Conservation (phyloP, 2,888 invertebrate species). For the Nemapogon koenigi region DNA sequence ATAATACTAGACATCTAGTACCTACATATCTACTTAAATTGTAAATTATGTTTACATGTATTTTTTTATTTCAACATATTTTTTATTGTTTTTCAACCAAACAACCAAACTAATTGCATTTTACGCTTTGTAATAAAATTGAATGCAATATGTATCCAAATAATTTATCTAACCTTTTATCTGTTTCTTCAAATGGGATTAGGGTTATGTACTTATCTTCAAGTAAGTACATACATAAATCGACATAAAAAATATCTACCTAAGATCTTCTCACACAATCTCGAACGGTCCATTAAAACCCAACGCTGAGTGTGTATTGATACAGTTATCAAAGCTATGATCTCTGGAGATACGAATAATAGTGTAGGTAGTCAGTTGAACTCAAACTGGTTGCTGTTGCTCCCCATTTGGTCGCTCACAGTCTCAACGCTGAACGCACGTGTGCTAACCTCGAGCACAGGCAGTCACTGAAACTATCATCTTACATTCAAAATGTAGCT, state of each 20-base stretch:
- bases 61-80: no score
- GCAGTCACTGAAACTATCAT: background rate
- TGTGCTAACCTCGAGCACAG: conserved; percentile 27
- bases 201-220: no score
- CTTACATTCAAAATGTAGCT: background rate
- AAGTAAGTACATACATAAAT: background rate
- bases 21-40: no score
- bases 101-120: background rate
- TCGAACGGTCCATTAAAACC: conserved; percentile 27
- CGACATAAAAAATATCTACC: background rate
- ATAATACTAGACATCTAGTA: no score
- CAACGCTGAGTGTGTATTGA: conserved; percentile 31
- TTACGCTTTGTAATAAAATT: background rate
- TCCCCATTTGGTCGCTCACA: conserved; percentile 45
- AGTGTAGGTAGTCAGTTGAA: conserved; percentile 9
- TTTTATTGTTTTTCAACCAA: background rate
- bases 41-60: no score
- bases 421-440: conserved; percentile 43
- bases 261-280: conserved; percentile 8
- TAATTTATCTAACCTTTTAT: background rate
- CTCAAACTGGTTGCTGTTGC: conserved; percentile 36
- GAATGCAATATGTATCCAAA: background rate
- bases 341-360: conserved; percentile 31
- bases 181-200: no score
- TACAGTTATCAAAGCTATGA: conserved; percentile 44